Conservation (phyloP, 2,888 invertebrate genomes). For the Zaprionus bogoriensis region DNA sequence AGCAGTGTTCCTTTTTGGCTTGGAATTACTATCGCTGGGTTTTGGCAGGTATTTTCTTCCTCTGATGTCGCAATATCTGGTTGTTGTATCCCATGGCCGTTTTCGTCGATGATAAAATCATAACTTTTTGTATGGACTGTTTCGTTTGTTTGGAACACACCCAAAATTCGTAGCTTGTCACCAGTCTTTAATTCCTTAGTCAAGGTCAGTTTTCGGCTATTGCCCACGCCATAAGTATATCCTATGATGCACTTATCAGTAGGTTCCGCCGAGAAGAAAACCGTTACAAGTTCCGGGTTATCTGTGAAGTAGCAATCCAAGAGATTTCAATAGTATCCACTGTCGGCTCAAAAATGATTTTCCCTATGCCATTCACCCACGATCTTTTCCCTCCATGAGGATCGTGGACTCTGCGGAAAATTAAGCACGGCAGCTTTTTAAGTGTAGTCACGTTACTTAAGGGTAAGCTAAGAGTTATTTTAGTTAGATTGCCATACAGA, state of each 20-base stretch:
- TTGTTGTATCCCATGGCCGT: constrained; percentile 1
- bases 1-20: constrained; percentile 1
- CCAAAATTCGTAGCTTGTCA: constrained; percentile 7
- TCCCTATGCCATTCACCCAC: too few relatives aligned
- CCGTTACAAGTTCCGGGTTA: constrained; percentile 11
- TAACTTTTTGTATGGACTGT: constrained; percentile 2
- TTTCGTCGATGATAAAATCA: constrained; percentile 7
- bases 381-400: too few relatives aligned
- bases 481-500: too few relatives aligned
- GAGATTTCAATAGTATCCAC: too few relatives aligned
- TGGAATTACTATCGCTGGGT: background rate
- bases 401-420: too few relatives aligned
- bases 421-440: too few relatives aligned
- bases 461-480: too few relatives aligned
- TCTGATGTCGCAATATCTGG: background rate
- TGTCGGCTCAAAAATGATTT: too few relatives aligned
- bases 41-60: background rate
- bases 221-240: background rate
- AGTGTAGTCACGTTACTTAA: too few relatives aligned
- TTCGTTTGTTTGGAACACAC: constrained; percentile 6
- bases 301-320: constrained; percentile 12
- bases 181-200: background rate
- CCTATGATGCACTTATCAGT: background rate
- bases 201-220: background rate
- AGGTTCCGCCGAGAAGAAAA: constrained; percentile 14